Evolutionary conservation across 30 jellyfish, hydroid and myxozoan genomes (phyloP), one percentile per base, ranked within the genome.

Genomic region (Pelagia noctiluca): DNA sequence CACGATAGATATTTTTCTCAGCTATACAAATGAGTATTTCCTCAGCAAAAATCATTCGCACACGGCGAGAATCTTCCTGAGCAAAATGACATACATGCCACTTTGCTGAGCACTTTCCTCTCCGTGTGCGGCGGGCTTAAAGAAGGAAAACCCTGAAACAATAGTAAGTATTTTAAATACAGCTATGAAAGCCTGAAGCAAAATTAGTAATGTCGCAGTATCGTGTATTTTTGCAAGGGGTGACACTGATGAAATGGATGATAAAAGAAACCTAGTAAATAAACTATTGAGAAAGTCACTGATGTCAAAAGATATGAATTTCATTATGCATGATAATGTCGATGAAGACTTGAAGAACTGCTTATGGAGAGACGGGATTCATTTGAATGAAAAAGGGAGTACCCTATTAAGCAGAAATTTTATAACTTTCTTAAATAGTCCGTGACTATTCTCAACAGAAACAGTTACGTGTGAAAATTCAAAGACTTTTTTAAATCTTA

Each of bases 241-340:
- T 42, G 57, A 42, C 57, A 42, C 57, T 42, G 57, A 42, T 42
- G 57, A 42, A 42, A 42, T 42, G 57, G 57, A 42, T 42, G 57
- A 42, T 42, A 42, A 42, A 42, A 42, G 57, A 42, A 42, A 42
- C 57, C 57, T 8, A 42, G 57, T 42, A 42, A 42, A 42, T 16
- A 5, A 42, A 42, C 57, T 42, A 42, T 42, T 42, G 16, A 42
- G 57, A 42, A 42, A 42, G 57, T 42, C 57, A 42, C 57, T 42
- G 57, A 42, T 42, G 57, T 42, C 57, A 42, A 42, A 8, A 42
- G 57, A 42, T 42, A 42, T 42, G 57, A 42, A 42, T 5, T 42
- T 42, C 57, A 42, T 42, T 42, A 42, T 16, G 57, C 57, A 42
- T 42, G 57, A 42, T 42, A 42, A 42, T 42, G 57, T 42, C 57